A percentile compares a stretch with the other conserved stretches of the same genome.
Conservation (phyloP, 2,797 vertebrate species). For the Myotis pilosus region DNA sequence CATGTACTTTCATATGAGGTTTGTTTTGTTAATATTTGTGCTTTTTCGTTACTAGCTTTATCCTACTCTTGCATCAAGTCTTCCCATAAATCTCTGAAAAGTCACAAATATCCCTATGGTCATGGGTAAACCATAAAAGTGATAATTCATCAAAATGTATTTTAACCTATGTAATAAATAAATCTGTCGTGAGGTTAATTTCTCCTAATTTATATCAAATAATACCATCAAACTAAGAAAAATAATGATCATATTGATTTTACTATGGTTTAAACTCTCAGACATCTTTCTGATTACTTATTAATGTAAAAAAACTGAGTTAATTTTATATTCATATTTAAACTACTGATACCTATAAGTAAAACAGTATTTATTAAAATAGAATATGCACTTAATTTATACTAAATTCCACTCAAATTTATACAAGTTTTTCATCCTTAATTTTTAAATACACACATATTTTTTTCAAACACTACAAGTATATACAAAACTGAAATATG, state of each 20-base stretch:
- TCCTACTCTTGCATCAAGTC: conserved; percentile 13
- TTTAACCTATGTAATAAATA: conserved; percentile 53
- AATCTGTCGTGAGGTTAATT: conserved; percentile 20
- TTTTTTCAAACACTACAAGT: conserved; percentile 57
- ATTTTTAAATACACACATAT: conserved; percentile 72
- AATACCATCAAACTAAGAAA: conserved; percentile 59
- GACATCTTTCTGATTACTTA: conserved; percentile 34
- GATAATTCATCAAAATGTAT: conserved; percentile 46
- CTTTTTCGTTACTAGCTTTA: conserved; percentile 16
- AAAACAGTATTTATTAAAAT: conserved; percentile 82
- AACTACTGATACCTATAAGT: conserved; percentile 69
- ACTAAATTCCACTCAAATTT: conserved; percentile 75
- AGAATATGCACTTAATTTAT: conserved; percentile 78
- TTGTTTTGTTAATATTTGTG: conserved; percentile 18
- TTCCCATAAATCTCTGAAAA: background rate
- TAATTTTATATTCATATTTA: conserved; percentile 63
- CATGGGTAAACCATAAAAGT: conserved; percentile 19
- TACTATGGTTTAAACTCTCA: conserved; percentile 45
- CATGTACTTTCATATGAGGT: background rate
- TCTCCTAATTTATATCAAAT: conserved; percentile 54
- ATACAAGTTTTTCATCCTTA: conserved; percentile 69
- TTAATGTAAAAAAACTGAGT: conserved; percentile 53
- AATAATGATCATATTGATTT: conserved; percentile 54
- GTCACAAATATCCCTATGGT: conserved; percentile 6
- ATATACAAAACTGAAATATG: conserved; percentile 68